A percentile compares a stretch with the other conserved stretches of the same genome.
Conservation (phyloP, 2,888 invertebrate species). For the Muschampia plurimacula region DNA sequence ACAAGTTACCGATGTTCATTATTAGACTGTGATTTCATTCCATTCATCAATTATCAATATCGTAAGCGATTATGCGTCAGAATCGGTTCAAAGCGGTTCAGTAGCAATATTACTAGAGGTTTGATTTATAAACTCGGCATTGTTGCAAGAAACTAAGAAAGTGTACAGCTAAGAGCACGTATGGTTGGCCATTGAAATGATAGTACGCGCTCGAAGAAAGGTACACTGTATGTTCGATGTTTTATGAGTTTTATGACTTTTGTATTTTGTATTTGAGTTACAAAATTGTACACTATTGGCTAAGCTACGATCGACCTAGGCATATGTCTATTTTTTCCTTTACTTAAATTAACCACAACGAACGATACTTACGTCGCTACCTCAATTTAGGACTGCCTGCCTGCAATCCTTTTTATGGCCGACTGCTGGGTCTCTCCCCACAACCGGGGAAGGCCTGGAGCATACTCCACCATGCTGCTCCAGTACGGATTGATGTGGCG, state of each 20-base stretch:
- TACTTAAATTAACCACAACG: no score
- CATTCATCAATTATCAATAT: slow-evolving; percentile 4
- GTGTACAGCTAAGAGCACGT: slow-evolving; percentile 27
- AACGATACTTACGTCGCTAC: no score
- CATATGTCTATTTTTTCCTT: no score
- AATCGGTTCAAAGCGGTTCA: slow-evolving; percentile 56
- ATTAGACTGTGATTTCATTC: no score
- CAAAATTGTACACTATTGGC: not conserved
- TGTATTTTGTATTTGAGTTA: slow-evolving; percentile 16
- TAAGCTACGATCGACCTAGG: no score
- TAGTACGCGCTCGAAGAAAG: slow-evolving; percentile 22
- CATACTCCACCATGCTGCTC: no score
- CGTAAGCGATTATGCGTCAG: slow-evolving; percentile 23
- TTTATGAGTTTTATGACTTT: slow-evolving; percentile 14
- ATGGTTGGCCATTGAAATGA: slow-evolving; percentile 19
- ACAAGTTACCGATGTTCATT: no score
- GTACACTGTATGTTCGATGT: not conserved
- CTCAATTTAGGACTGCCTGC: no score
- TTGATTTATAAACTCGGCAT: slow-evolving; percentile 44
- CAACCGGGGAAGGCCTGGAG: no score
- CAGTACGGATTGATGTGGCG: no score
- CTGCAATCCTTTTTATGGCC: no score
- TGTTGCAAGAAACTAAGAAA: slow-evolving; percentile 25
- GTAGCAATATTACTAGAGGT: slow-evolving; percentile 32
- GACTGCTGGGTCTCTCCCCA: no score